phyloP scores from a whole-genome alignment of 2,797 vertebrate genomes.

The Erethizon dorsatum region DNA sequence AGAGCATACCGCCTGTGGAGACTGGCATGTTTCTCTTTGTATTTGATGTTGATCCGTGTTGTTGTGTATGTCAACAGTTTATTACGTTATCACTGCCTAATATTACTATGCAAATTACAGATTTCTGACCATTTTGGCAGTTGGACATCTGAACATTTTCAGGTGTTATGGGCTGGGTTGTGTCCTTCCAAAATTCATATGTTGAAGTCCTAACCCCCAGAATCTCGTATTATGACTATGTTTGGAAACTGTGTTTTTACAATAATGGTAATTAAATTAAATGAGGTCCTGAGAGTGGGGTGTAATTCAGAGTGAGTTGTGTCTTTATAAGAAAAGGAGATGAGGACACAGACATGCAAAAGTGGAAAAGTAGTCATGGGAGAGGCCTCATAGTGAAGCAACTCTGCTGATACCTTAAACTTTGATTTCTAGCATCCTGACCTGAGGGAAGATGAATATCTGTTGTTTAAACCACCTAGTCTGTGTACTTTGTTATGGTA shows the following conservation, averaged over 20 bases:
- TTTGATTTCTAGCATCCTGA: neutral
- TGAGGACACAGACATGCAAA: neutral
- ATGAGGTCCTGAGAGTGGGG: too few relatives aligned
- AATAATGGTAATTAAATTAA: neutral
- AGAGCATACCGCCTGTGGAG: neutral
- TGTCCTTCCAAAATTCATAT: too few relatives aligned
- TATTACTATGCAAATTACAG: neutral
- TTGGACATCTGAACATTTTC: neutral
- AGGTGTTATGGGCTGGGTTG: neutral
- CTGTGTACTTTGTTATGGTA: neutral
- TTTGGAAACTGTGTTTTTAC: neutral
- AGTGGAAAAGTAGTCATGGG: neutral
- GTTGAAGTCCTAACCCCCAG: too few relatives aligned
- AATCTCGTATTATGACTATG: neutral
- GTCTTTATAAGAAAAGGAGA: neutral
- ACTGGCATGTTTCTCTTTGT: neutral
- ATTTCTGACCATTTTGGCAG: neutral
- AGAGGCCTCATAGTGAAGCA: neutral
- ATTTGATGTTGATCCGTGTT: neutral
- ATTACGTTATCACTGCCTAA: neutral
- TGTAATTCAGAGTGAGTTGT: neutral
- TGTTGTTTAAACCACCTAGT: neutral
- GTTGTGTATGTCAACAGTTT: neutral
- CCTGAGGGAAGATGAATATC: neutral
- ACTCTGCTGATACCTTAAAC: neutral